phyloP scores from a whole-genome alignment of 2,113 vertebrate species.

The Lycocorax pyrrhopterus region DNA sequence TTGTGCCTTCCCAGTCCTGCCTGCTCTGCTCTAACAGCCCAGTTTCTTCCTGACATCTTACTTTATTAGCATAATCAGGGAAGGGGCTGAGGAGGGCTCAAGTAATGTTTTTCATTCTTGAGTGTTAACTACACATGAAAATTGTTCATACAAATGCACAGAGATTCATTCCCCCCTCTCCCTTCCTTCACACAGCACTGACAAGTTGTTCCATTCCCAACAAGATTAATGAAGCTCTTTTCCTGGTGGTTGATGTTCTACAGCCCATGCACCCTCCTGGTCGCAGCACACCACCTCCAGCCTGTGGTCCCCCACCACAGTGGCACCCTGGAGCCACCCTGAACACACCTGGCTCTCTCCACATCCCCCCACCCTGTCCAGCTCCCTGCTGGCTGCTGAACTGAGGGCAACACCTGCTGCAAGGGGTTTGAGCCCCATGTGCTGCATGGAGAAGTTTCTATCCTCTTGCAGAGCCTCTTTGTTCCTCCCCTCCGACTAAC shows the following conservation, averaged over 20 bases:
- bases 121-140: not conserved
- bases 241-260: not conserved
- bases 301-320: too few relatives aligned
- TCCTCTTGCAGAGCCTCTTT: not conserved
- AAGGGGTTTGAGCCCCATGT: accelerated
- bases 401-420: not conserved
- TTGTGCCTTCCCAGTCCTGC: too few relatives aligned
- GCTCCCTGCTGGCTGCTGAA: not conserved
- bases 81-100: not conserved
- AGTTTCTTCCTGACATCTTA: not conserved
- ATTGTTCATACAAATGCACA: not conserved
- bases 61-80: not conserved
- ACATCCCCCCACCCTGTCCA: not conserved
- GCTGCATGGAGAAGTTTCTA: accelerated
- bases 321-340: not conserved
- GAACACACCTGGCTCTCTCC: not conserved
- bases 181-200: not conserved
- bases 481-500: accelerated
- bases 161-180: not conserved
- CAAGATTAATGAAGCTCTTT: not conserved
- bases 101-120: not conserved
- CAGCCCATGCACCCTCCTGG: not conserved
- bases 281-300: not conserved
- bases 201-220: not conserved
- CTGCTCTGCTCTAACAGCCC: not conserved